A percentile compares a stretch with the other conserved stretches of the same genome.
These are phyloP conservation scores for Candidula unifasciata DNA, from an alignment of 2,888 invertebrate species.

Conservation along the genomic window DNA sequence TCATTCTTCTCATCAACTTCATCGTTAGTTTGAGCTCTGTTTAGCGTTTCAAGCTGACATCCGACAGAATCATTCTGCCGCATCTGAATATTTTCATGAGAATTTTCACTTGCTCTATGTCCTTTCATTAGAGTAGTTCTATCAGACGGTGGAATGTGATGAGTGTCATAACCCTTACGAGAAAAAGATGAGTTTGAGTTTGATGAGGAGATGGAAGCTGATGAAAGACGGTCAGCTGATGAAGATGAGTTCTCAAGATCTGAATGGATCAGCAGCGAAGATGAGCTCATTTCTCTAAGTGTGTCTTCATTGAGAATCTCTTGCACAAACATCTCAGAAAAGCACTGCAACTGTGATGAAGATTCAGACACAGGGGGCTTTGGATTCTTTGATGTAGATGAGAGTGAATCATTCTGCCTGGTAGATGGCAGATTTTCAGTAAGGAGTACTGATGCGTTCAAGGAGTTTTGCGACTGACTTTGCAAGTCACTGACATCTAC, in stretches of 20 bases:
- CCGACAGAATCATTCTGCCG: neutral
- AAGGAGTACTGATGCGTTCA: neutral
- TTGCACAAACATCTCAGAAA: constrained; percentile 46
- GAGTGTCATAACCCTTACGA: neutral
- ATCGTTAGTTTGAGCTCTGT: neutral
- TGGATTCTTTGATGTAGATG: neutral
- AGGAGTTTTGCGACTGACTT: neutral
- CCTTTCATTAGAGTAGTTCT: neutral
- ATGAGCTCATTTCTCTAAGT: constrained; percentile 40
- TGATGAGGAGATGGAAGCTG: constrained; percentile 34
- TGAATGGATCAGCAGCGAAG: constrained; percentile 32
- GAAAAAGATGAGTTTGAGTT: constrained; percentile 32
- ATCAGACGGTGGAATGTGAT: constrained; percentile 11
- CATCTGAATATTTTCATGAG: neutral
- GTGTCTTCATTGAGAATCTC: constrained; percentile 47
- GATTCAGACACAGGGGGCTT: constrained; percentile 33
- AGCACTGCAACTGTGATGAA: constrained; percentile 40
- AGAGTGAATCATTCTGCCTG: neutral
- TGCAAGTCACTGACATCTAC: neutral
- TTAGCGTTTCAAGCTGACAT: neutral
- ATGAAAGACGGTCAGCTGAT: constrained; percentile 36
- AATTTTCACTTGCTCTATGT: neutral
- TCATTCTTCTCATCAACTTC: neutral
- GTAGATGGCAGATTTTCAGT: neutral
- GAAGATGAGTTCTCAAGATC: constrained; percentile 45